Percentiles rank a stretch among this genome's conserved stretches.
Evolutionary conservation across 2,797 vertebrate genomes (phyloP).

Genomic region (Mormyrops attenuatus): DNA sequence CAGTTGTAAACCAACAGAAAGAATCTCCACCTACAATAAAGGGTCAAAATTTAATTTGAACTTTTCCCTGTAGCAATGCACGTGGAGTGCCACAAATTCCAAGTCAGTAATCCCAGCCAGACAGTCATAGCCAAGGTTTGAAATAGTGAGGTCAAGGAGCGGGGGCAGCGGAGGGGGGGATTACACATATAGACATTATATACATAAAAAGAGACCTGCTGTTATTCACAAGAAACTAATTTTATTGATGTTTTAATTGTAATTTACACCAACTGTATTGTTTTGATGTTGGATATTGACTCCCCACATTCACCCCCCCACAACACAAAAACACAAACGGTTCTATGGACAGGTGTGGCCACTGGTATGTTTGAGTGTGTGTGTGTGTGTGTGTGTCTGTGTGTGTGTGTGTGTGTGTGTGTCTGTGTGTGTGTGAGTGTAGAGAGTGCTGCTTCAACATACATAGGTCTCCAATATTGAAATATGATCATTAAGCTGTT

Average conservation of each 20-base stretch:
- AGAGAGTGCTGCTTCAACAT: neutral
- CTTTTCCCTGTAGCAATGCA: neutral
- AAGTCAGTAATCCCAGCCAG: neutral
- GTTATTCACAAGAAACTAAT: neutral
- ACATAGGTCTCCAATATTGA: neutral
- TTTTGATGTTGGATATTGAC: neutral
- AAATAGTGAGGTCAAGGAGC: neutral
- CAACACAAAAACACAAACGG: neutral
- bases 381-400: neutral
- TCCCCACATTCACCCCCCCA: neutral
- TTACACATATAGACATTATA: neutral
- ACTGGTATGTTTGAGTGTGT: neutral
- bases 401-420: neutral
- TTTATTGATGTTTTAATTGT: neutral
- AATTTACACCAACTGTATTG: neutral
- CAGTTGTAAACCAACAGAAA: neutral
- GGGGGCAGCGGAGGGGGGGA: neutral
- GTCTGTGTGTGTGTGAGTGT: neutral
- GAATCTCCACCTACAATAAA: neutral
- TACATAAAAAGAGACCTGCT: neutral
- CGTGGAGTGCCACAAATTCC: neutral
- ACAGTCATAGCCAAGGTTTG: neutral
- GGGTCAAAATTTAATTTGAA: neutral
- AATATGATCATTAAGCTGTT: neutral
- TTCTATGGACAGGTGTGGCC: neutral